Evolutionary conservation across 2,888 invertebrate species (phyloP), one percentile per base, ranked within the genome.

Genomic region (Endotricha flammealis): DNA sequence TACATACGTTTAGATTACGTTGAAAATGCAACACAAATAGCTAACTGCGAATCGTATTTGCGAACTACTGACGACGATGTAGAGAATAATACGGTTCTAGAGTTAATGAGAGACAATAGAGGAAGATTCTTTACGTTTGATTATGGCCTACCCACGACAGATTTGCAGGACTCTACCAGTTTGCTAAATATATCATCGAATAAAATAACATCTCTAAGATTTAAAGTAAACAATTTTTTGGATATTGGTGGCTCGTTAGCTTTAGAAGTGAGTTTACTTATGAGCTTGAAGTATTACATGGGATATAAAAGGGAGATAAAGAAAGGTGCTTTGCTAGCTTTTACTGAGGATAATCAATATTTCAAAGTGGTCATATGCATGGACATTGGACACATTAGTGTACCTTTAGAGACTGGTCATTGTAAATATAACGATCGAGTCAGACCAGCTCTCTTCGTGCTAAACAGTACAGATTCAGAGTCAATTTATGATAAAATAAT

Each of bases 181-280:
- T 66, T 91, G 3, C 69, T 95, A 12, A 93, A 94, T 58, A 63
- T 95, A 28, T 91, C 91, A 6, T 90, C 90, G 2, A 83, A 87
- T 1, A 88, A 89, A 49, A 86, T 91, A 14, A 89, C 90, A 25
- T 88, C 91, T 0, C 81, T 95, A 33, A 89, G 91, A 44, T 95
- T 95, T 61, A 87, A 89, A 37, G 82, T 96, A 7, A 90, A 91
- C 22, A 89, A 91, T 38, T 89, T 92, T 12, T 82, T 85, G 29
- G 96, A 96, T 57, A 91, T 93, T 17, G 96, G 96, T 0, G 96
- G 96, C 0, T 95, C 93, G 1, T 64, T 95, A 11, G 88, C 90
- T 0, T 88, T 94, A 46, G 92, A 92, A 32, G 79, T 93, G 0
- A 92, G 92, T 33, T 82, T 95, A 59, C 88, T 92, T 51, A 90